Conservation (phyloP, 23 tunicate species). For the Ascidia mentula region DNA sequence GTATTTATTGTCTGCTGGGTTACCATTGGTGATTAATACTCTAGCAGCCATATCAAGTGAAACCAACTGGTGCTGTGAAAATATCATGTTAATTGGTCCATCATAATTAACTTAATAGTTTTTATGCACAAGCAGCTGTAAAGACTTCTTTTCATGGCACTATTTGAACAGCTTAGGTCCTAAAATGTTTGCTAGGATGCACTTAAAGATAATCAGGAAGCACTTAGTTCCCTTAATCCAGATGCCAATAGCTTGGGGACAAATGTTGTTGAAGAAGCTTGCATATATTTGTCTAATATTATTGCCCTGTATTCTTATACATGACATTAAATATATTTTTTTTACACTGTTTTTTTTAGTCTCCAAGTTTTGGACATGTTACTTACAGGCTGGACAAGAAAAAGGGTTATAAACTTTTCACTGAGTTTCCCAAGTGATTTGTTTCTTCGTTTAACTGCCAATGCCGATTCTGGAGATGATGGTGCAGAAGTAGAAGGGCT, state of each 20-base stretch:
- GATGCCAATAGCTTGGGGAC: neutral
- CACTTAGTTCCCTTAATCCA: neutral
- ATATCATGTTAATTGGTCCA: no score
- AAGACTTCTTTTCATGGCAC: neutral
- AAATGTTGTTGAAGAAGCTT: no score
- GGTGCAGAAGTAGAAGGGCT: neutral
- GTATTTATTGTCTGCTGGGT: conserved; percentile 44
- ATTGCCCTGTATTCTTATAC: neutral
- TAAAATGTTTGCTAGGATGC: no score
- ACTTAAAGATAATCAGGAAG: conserved; percentile 4
- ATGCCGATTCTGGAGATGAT: neutral
- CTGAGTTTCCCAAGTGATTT: conserved; percentile 65
- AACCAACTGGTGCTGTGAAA: conserved; percentile 41
- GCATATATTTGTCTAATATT: no score
- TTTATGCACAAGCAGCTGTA: no score
- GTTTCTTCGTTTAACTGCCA: conserved; percentile 47
- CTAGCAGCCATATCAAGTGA: conserved; percentile 61
- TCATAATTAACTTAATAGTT: no score
- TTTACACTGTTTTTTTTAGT: neutral
- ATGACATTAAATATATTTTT: neutral
- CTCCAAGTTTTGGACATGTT: neutral
- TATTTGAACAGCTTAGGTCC: no score
- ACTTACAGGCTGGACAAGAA: conserved; percentile 67
- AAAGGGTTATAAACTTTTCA: conserved; percentile 57
- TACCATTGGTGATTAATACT: conserved; percentile 38